Conservation (phyloP, 30 jellyfish, hydroid and myxozoan species). For the Aurelia aurita complex sp. Pacific region DNA sequence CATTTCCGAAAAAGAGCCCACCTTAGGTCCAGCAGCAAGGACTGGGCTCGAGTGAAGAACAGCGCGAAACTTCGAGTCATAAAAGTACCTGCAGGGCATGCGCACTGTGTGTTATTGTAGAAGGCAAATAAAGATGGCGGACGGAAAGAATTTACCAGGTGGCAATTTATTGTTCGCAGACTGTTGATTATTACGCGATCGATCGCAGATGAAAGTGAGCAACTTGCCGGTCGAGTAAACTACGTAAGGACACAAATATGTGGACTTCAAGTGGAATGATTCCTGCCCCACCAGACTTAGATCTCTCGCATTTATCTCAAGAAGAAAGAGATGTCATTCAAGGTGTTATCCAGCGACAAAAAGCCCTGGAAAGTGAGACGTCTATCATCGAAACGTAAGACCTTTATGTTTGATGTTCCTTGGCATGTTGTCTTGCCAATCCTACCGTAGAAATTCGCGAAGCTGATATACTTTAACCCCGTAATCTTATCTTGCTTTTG, state of each 20-base stretch:
- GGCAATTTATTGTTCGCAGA: slow-evolving; percentile 60
- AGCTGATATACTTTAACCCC: too few relatives aligned
- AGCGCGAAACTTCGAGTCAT: slow-evolving; percentile 7
- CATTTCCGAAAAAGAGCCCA: too few relatives aligned
- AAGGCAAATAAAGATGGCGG: slow-evolving; percentile 71
- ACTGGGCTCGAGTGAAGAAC: slow-evolving; percentile 7
- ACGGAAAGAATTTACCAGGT: slow-evolving; percentile 71
- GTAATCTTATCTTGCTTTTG: too few relatives aligned
- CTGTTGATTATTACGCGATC: slow-evolving; percentile 42
- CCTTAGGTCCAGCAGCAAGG: too few relatives aligned
- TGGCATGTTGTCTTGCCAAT: too few relatives aligned
- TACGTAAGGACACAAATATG: slow-evolving; percentile 38
- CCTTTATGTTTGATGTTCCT: too few relatives aligned
- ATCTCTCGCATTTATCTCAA: slow-evolving; percentile 85
- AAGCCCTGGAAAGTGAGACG: slow-evolving; percentile 80
- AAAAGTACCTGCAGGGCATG: slow-evolving; percentile 54
- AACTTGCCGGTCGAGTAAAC: slow-evolving; percentile 44
- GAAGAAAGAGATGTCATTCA: slow-evolving; percentile 79
- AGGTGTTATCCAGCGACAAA: slow-evolving; percentile 88
- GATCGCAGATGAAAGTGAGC: slow-evolving; percentile 72
- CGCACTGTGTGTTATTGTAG: slow-evolving; percentile 33
- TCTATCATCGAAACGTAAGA: slow-evolving; percentile 71
- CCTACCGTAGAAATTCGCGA: too few relatives aligned
- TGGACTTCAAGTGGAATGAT: slow-evolving; percentile 58
- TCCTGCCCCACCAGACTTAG: slow-evolving; percentile 82